phyloP scores from a whole-genome alignment of 2,888 invertebrate genomes.

The Neocrepidodera transversa region DNA sequence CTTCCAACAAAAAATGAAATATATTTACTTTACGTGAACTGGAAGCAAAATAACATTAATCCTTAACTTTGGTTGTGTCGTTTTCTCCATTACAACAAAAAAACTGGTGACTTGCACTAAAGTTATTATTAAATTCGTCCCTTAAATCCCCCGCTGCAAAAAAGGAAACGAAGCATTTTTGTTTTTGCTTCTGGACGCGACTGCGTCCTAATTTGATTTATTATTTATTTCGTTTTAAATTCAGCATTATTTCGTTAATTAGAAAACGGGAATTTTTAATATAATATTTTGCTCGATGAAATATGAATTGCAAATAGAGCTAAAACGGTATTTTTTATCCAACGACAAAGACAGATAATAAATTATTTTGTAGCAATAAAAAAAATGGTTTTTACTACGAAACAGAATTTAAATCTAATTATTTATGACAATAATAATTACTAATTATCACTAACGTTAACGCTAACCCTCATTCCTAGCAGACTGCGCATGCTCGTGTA shows the following conservation, averaged over 20 bases:
- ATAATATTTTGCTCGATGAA: no score
- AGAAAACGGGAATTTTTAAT: no score
- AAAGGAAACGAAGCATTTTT: slow-evolving; percentile 22
- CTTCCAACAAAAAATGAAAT: slow-evolving; percentile 6
- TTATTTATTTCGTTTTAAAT: slow-evolving; percentile 22
- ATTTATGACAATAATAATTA: no score
- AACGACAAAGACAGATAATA: no score
- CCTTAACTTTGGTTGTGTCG: slow-evolving; percentile 2
- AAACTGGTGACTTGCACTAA: slow-evolving; percentile 34
- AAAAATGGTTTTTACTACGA: no score
- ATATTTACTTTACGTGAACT: slow-evolving; percentile 19
- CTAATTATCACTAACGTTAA: no score
- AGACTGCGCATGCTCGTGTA: no score
- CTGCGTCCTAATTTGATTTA: slow-evolving; percentile 25
- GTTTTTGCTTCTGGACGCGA: not conserved
- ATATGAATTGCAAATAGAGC: no score
- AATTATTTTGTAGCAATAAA: no score
- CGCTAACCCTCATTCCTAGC: no score
- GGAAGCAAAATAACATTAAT: slow-evolving; percentile 27
- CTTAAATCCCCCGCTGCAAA: slow-evolving; percentile 19
- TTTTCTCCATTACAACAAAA: slow-evolving; percentile 8
- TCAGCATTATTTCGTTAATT: slow-evolving; percentile 1
- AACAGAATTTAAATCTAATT: no score
- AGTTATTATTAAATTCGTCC: slow-evolving; percentile 36
- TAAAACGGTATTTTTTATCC: no score